Percentiles rank a stretch among this genome's conserved stretches.
Evolutionary conservation across 2,113 vertebrate species (phyloP).

Genomic region (Myiopsitta monachus): DNA sequence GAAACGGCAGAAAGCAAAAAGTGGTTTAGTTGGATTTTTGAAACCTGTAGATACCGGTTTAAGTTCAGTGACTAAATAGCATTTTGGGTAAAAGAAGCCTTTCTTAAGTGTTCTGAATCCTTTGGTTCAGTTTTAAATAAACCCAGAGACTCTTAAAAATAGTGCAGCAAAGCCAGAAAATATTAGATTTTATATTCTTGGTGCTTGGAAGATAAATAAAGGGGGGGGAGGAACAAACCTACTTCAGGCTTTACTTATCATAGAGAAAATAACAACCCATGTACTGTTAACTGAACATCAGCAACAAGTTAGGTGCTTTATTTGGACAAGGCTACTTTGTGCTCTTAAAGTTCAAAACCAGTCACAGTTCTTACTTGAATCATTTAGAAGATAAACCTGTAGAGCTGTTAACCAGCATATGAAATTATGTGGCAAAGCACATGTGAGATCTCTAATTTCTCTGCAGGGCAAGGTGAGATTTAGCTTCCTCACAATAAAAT

Average conservation of each 20-base stretch:
- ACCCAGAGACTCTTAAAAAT: neutral
- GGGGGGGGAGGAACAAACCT: neutral
- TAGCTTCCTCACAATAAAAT: neutral
- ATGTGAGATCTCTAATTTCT: neutral
- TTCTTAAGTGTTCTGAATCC: neutral
- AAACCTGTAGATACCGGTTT: neutral
- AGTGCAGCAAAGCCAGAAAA: neutral
- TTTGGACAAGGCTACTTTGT: neutral
- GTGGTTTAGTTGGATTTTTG: neutral
- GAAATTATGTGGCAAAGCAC: neutral
- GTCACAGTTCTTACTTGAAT: neutral
- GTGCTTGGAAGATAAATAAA: slow-evolving; percentile 20
- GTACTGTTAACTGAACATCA: neutral
- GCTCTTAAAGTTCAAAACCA: neutral
- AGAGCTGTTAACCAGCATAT: neutral
- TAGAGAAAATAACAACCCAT: neutral
- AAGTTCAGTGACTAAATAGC: neutral
- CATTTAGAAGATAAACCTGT: neutral
- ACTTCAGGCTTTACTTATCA: neutral
- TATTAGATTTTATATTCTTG: neutral
- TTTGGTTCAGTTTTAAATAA: slow-evolving; percentile 12
- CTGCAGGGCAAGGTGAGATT: neutral
- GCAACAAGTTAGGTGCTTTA: neutral
- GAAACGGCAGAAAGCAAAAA: neutral
- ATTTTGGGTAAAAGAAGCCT: neutral